Percentiles rank a stretch among this genome's conserved stretches.
These are phyloP conservation scores for Mamestra brassicae DNA, from an alignment of 2,888 invertebrate genomes.

Conservation along the genomic window DNA sequence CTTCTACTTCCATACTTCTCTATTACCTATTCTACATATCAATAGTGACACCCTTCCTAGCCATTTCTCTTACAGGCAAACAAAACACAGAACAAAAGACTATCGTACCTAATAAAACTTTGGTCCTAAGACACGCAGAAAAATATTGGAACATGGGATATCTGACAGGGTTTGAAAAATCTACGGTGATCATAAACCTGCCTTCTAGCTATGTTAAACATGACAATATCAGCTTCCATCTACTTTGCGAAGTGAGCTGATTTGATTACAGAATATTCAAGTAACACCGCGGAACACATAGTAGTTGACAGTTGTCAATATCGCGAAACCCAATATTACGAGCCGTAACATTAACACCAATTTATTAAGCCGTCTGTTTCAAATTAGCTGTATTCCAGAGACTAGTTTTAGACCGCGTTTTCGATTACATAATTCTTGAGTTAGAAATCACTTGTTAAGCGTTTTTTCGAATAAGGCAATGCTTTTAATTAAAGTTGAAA, in stretches of 20 bases:
- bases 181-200: no score
- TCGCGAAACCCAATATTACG: conserved; percentile 7
- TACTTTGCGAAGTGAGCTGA: neutral
- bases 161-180: neutral
- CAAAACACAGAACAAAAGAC: no score
- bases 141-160: neutral
- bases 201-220: neutral
- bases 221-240: neutral
- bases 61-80: no score
- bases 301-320: conserved; percentile 17
- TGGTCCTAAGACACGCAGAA: neutral
- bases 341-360: neutral
- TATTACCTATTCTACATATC: no score
- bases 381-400: neutral
- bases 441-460: neutral
- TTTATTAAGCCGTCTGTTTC: conserved; percentile 10
- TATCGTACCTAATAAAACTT: neutral
- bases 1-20: neutral
- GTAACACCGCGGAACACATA: conserved; percentile 18
- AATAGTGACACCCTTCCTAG: no score
- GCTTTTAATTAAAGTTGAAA: conserved; percentile 12
- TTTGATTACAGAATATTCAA: conserved; percentile 11
- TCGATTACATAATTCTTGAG: neutral
- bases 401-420: conserved; percentile 8
- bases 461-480: neutral